These are phyloP conservation scores for Erpetoichthys calabaricus DNA, from an alignment of 2,797 vertebrate genomes.

Conservation along the genomic window DNA sequence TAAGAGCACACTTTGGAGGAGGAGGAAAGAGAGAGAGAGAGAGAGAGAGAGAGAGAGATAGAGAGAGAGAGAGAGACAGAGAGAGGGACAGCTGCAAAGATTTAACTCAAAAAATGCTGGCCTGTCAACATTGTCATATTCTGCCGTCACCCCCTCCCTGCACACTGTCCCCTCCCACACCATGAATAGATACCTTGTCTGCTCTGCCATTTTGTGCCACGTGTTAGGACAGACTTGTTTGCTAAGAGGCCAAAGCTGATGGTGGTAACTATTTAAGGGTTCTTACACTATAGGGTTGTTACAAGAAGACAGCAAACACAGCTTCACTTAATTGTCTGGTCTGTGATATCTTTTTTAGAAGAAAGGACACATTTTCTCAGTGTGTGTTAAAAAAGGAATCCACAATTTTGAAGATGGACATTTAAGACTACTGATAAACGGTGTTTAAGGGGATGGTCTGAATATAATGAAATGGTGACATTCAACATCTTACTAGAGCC, in stretches of 20 bases:
- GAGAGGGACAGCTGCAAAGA: conserved; percentile 51
- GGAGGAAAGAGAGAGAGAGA: conserved; percentile 26
- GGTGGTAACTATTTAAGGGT: conserved; percentile 64
- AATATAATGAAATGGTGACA: too few relatives aligned
- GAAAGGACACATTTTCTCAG: too few relatives aligned
- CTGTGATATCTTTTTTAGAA: too few relatives aligned
- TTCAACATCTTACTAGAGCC: too few relatives aligned
- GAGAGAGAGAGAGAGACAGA: conserved; percentile 20
- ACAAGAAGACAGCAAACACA: conserved; percentile 37
- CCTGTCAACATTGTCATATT: conserved; percentile 36
- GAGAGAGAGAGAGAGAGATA: conserved; percentile 19
- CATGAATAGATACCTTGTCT: conserved; percentile 40
- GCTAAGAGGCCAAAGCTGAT: conserved; percentile 41
- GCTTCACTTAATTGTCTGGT: not conserved
- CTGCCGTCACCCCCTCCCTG: conserved; percentile 11
- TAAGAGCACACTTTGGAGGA: not conserved
- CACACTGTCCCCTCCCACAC: conserved; percentile 46
- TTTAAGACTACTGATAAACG: too few relatives aligned
- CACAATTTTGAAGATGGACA: too few relatives aligned
- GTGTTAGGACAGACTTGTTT: conserved; percentile 38
- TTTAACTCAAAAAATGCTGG: conserved; percentile 52
- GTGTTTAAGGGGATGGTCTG: too few relatives aligned
- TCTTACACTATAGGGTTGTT: conserved; percentile 53
- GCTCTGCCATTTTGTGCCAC: conserved; percentile 54
- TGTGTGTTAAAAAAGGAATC: too few relatives aligned